Percentiles rank a stretch among this genome's conserved stretches.
phyloP scores from a whole-genome alignment of 1,140 invertebrate species.

The Aphis craccivora region DNA sequence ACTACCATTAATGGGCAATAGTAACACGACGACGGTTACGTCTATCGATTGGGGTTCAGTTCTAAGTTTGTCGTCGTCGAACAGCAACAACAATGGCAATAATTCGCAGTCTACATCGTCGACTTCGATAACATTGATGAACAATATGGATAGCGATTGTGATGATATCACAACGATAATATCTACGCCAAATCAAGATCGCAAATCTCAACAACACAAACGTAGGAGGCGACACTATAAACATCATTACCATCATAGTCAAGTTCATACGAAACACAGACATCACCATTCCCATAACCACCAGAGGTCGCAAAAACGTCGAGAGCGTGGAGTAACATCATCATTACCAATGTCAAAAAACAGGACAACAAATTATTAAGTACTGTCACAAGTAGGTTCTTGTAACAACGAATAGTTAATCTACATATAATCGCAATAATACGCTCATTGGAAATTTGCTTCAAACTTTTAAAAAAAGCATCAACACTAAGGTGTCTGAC shows the following conservation, averaged over 20 bases:
- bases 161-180: not conserved
- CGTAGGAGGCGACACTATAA: slow-evolving; percentile 6
- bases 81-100: not conserved
- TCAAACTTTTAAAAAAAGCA: slow-evolving; percentile 2
- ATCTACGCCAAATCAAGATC: not conserved
- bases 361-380: slow-evolving; percentile 6
- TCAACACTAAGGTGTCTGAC: not conserved
- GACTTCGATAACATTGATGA: slow-evolving; percentile 23
- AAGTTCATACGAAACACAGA: slow-evolving; percentile 26
- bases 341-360: not conserved
- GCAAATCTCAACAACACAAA: slow-evolving; percentile 37
- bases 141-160: not conserved
- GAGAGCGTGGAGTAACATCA: not conserved
- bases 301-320: not conserved
- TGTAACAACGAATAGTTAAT: not conserved
- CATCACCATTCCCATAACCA: slow-evolving; percentile 11
- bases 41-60: slow-evolving; percentile 91
- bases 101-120: not conserved
- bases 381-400: not conserved
- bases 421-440: not conserved
- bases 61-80: slow-evolving; percentile 80
- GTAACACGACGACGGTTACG: slow-evolving; percentile 67
- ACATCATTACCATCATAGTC: slow-evolving; percentile 37
- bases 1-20: slow-evolving; percentile 26
- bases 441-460: not conserved